Evolutionary conservation across 2,797 vertebrate genomes (phyloP), one percentile per base, ranked within the genome.

Genomic region (Sternotherus odoratus): DNA sequence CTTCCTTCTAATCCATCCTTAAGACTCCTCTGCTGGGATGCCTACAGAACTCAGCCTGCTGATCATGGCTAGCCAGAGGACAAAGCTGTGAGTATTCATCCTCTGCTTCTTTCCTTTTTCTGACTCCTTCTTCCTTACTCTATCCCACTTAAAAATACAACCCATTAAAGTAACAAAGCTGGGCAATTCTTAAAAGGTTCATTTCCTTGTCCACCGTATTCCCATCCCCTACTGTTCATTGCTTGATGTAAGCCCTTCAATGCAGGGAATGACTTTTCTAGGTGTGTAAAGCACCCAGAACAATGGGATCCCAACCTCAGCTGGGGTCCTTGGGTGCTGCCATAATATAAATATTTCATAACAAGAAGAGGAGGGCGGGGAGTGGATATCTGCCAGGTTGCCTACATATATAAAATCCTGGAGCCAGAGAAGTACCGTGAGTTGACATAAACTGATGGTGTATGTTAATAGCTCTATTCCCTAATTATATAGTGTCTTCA

Each of bases 381-480:
- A 69, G 83, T 19, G 86, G 53, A 19, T 8, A 83, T 54, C 66
- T 86, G 87, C 75, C 83, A 87, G 6, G 56, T 79, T 92, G 43
- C 57, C 66, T 39, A 83, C 79, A 81, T 74, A 84, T 74, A 11
- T 36, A 94, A 79, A 93, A 82, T 93, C 91, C 91, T 49, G 48
- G 49, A 53, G 77, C 24, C 79, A 74, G 60, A 81, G 88, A 89
- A 96, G 84, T 87, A 85, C 80, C 87, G 82, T 60, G 33, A 95
- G 46, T 85, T 46, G 46, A 83, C 83, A 66, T 24, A 86, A 96
- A 56, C 54, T 5, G 1, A 51, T 91, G 72, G 69, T 79, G 90
- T 78, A 75, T 7, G 4, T 46, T 95, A 93, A 95, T 83, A 16
- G 92, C 95, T 97, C 92, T 94, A 51, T 94, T 91, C 85, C 85